Base-by-base conservation (phyloP, 2,113 vertebrate genomes). In the Glaucidium brasilianum region DNA sequence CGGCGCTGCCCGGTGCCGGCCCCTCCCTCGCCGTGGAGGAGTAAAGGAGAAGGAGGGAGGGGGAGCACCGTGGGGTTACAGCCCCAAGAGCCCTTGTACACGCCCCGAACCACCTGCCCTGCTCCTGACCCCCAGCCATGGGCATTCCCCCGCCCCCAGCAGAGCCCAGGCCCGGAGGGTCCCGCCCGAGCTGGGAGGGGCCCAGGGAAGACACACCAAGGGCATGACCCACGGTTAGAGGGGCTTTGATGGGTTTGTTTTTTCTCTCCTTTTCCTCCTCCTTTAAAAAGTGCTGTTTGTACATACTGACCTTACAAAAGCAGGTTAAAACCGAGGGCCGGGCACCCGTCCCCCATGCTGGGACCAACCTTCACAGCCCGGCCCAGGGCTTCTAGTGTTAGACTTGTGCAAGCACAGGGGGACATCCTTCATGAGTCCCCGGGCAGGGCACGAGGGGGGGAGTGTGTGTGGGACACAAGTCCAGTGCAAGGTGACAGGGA, bases 271-370 rank as follows among this genome's bases (percentile, higher is more conserved):
- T 74, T 84, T 85, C 29, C 55, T 75, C 23, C 74, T 93, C 66
- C 41, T 49, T 93, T 84, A 79, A 79, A 92, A 96, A 96, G 92
- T 94, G 95, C 86, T 1, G 0, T 56, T 60, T 69, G 73, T 62
- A 80, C 13, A 22, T 92, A 74, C 73, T 91, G 85, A 68, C 89
- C 85, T 77, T 66, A 76, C 3, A 53, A 80, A 88, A 80, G 35
- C 85, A 21, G 19, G 29, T 76, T 89, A 94, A 91, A 94, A 86
- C 49, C 49, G 2, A 15, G 53, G 67, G 58, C 79, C 2, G 3
- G 35, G 32, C 0, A 1, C 14, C 12, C 3, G 3, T 22, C 34
- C 50, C 25, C 14, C 2, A 6, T 8, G 34, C 53, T 6, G 41
- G 50, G 68, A 35, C 62, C 0, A 32, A 37, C 5, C 32, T 9